These are phyloP conservation scores for Pocota personata DNA, from an alignment of 2,888 invertebrate genomes.

Conservation along the genomic window DNA sequence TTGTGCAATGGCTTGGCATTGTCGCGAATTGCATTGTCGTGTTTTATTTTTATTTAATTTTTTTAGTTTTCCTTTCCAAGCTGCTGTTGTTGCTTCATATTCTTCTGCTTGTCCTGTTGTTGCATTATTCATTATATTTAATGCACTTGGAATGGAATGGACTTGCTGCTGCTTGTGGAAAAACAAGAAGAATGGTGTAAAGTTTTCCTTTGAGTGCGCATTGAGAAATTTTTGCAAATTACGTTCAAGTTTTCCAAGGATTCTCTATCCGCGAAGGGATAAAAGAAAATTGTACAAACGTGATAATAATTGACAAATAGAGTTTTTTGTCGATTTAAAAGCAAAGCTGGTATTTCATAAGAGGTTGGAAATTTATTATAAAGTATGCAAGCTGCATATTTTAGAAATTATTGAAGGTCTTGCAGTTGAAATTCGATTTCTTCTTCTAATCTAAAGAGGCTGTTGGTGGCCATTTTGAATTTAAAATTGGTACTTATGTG, in stretches of 20 bases:
- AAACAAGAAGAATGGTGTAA: conserved; percentile 14
- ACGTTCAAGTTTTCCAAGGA: conserved; percentile 31
- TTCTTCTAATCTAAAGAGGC: too few species aligned
- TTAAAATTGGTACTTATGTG: too few species aligned
- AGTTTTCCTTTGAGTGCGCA: conserved; percentile 5
- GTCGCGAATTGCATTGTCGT: conserved; percentile 62
- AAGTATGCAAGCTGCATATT: too few species aligned
- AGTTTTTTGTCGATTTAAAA: neutral
- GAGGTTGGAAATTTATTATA: neutral
- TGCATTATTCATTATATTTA: conserved; percentile 64
- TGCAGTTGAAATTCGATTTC: too few species aligned
- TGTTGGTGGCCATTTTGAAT: too few species aligned
- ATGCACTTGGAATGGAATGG: conserved; percentile 33
- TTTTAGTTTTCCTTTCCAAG: neutral
- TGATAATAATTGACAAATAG: conserved; percentile 48
- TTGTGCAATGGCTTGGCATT: conserved; percentile 39
- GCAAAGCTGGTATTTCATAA: neutral
- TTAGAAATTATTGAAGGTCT: too few species aligned
- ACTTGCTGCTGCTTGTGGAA: neutral
- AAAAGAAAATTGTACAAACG: conserved; percentile 25
- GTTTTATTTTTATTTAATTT: neutral
- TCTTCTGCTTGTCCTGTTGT: conserved; percentile 16
- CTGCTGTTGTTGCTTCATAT: neutral
- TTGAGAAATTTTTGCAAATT: conserved; percentile 11
- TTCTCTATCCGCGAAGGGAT: neutral